phyloP scores from a whole-genome alignment of 2,888 invertebrate species.

The Lampropteryx suffumata region DNA sequence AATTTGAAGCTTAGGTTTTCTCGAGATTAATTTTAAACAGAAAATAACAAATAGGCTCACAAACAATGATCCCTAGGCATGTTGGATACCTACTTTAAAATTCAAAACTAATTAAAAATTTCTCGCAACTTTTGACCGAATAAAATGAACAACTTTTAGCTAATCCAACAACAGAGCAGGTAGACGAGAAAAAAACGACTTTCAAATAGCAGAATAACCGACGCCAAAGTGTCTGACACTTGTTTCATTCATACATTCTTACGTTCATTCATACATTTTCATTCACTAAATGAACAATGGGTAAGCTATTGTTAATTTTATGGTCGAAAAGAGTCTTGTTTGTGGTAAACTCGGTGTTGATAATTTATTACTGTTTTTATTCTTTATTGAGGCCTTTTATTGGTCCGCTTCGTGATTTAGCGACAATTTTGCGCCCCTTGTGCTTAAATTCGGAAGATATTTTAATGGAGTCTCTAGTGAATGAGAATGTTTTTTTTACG shows the following conservation, averaged over 20 bases:
- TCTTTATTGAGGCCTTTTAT: conserved; percentile 20
- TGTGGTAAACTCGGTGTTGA: conserved; percentile 47
- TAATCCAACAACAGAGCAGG: conserved; percentile 32
- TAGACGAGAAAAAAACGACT: conserved; percentile 32
- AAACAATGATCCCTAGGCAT: too few species aligned
- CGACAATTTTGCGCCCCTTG: conserved; percentile 31
- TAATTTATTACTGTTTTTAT: conserved; percentile 48
- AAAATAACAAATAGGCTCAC: too few species aligned
- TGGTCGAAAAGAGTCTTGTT: conserved; percentile 39
- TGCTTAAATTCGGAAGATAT: conserved; percentile 29
- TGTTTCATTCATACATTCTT: conserved; percentile 41
- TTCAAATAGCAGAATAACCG: conserved; percentile 42
- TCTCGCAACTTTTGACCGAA: background rate
- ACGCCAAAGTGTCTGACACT: conserved; percentile 49
- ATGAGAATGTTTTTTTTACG: conserved; percentile 4
- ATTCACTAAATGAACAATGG: conserved; percentile 34
- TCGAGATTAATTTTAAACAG: too few species aligned
- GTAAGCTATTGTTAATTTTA: conserved; percentile 32
- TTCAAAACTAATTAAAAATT: too few species aligned
- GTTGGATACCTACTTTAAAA: too few species aligned
- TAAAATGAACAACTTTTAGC: conserved; percentile 24
- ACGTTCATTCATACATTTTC: conserved; percentile 42
- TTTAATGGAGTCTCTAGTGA: conserved; percentile 28
- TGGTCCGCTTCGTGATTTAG: conserved; percentile 14
- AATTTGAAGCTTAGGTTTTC: too few species aligned